These are phyloP conservation scores for Paralichthys olivaceus DNA, from an alignment of 2,113 vertebrate species.

Conservation along the genomic window DNA sequence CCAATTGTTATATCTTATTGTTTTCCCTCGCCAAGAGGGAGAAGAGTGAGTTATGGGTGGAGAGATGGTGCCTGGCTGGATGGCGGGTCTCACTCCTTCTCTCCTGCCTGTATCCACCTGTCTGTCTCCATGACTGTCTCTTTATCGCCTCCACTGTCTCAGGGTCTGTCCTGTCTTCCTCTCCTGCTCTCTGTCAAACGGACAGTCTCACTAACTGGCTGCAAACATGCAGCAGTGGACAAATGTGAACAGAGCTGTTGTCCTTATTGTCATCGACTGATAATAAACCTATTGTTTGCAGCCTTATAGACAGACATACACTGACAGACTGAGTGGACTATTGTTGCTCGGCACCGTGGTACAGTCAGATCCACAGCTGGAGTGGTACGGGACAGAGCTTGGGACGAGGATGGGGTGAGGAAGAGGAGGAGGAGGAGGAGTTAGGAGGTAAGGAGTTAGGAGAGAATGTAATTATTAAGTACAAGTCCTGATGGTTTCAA, in stretches of 20 bases:
- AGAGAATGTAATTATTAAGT: background rate
- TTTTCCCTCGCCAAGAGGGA: constrained; percentile 70
- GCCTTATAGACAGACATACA: constrained; percentile 30
- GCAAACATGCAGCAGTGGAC: constrained; percentile 9
- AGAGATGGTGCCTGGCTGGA: constrained; percentile 61
- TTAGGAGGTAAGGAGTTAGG: too few species aligned
- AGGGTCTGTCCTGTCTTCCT: constrained; percentile 21
- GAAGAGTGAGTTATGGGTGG: constrained; percentile 75
- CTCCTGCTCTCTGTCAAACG: constrained; percentile 29
- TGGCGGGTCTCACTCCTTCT: constrained; percentile 8
- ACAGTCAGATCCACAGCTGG: constrained; percentile 84
- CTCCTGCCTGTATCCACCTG: constrained; percentile 38
- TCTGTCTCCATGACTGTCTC: constrained; percentile 35
- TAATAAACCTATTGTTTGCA: constrained; percentile 68
- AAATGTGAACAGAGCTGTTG: constrained; percentile 46
- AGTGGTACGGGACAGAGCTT: constrained; percentile 70
- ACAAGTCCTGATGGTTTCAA: background rate
- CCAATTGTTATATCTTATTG: constrained; percentile 80
- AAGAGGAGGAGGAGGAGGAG: constrained; percentile 26
- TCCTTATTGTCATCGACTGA: constrained; percentile 54
- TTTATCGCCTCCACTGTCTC: constrained; percentile 26
- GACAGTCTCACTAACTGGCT: constrained; percentile 23
- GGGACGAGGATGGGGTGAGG: constrained; percentile 63
- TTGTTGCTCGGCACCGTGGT: constrained; percentile 78
- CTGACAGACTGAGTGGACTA: constrained; percentile 62